phyloP scores from a whole-genome alignment of 2,113 vertebrate genomes.

The Lagopus muta region DNA sequence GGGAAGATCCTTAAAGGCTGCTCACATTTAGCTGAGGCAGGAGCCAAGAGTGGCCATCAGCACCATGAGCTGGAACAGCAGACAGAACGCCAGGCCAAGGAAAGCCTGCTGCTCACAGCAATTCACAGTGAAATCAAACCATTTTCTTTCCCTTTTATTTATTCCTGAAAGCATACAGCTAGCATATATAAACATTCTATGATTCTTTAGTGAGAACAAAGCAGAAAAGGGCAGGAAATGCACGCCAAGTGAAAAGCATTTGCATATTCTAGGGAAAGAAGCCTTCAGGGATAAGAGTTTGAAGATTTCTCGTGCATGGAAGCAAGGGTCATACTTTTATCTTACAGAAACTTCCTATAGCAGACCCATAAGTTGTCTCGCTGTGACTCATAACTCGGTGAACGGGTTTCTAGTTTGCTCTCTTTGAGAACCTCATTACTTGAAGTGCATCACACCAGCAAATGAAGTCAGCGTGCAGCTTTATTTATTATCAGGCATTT shows the following conservation, averaged over 20 bases:
- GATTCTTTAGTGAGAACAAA: constrained; percentile 17
- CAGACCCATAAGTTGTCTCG: neutral
- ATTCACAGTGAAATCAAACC: neutral
- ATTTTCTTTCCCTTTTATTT: neutral
- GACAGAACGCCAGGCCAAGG: neutral
- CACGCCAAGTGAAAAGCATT: constrained; percentile 7
- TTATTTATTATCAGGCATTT: constrained; percentile 52
- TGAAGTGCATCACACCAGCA: constrained; percentile 42
- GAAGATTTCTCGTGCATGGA: neutral
- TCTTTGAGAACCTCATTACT: constrained; percentile 43
- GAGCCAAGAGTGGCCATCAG: neutral
- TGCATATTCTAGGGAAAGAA: neutral
- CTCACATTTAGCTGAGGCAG: neutral
- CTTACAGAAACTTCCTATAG: neutral
- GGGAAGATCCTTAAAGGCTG: neutral
- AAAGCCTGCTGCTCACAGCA: neutral
- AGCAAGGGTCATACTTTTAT: neutral
- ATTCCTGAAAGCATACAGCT: constrained; percentile 14
- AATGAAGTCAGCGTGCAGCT: constrained; percentile 11
- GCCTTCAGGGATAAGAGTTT: neutral
- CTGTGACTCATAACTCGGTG: neutral
- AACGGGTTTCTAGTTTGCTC: constrained; percentile 15
- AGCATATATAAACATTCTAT: constrained; percentile 1
- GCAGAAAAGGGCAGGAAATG: neutral
- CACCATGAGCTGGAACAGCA: neutral